phyloP scores from a whole-genome alignment of 1,140 invertebrate genomes.

The Microplitis demolitor region DNA sequence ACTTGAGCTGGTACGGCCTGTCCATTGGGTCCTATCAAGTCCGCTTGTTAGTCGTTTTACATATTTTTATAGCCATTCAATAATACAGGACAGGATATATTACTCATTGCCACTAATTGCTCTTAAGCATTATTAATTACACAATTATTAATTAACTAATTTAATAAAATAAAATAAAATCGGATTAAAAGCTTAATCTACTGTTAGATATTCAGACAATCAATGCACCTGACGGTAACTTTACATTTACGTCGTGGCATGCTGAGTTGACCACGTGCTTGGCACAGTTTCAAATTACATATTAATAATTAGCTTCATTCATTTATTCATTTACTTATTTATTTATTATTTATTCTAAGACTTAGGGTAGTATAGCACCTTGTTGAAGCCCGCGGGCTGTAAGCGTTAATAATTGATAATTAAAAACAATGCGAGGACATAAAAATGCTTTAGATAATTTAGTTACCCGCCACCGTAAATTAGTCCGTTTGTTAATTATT shows the following conservation, averaged over 20 bases:
- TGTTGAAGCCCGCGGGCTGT: neutral
- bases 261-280: neutral
- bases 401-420: neutral
- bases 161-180: neutral
- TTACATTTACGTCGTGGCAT: neutral
- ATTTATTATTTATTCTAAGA: neutral
- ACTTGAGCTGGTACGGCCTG: conserved; percentile 87
- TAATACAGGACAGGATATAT: conserved; percentile 17
- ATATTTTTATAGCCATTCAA: conserved; percentile 45
- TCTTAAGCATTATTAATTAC: too few species aligned
- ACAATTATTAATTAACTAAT: too few species aligned
- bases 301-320: neutral
- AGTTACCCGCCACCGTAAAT: conserved; percentile 50
- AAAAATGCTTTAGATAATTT: conserved; percentile 22
- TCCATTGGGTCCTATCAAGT: conserved; percentile 80
- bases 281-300: neutral
- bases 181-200: too few species aligned
- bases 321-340: neutral
- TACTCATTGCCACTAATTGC: too few species aligned
- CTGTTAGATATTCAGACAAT: neutral
- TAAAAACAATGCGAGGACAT: too few species aligned
- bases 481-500: conserved; percentile 41
- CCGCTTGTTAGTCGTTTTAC: conserved; percentile 60
- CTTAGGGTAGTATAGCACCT: conserved; percentile 15
- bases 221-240: conserved; percentile 6